These are phyloP conservation scores for Lasioglossum villosulum DNA, from an alignment of 2,888 invertebrate genomes.

Conservation along the genomic window DNA sequence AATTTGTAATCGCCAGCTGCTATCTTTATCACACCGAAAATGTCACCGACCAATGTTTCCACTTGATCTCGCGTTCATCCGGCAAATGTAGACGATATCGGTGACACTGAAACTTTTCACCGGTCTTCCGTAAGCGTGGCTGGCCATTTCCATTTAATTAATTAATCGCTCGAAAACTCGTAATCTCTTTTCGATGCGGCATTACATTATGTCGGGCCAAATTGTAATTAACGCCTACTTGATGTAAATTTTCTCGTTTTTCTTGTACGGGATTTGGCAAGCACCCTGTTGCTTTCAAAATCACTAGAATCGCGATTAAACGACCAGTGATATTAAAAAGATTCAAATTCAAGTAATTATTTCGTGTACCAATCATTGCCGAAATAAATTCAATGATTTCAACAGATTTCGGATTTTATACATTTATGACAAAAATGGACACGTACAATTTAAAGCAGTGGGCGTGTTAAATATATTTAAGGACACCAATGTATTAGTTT, in stretches of 20 bases:
- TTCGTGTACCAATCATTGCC: neutral
- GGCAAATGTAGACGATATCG: neutral
- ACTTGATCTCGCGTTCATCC: neutral
- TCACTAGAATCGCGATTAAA: constrained; percentile 1
- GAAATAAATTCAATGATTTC: neutral
- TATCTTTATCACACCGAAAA: neutral
- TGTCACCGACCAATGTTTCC: neutral
- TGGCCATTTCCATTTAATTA: constrained; percentile 58
- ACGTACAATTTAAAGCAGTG: no score
- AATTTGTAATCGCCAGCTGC: neutral
- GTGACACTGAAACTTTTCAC: constrained; percentile 12
- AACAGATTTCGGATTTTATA: no score
- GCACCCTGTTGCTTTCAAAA: constrained; percentile 18
- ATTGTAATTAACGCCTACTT: constrained; percentile 45
- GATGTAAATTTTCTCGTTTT: constrained; percentile 24
- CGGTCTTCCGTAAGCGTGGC: constrained; percentile 25
- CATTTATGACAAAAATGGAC: no score
- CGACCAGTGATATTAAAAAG: neutral
- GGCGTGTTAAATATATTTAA: no score
- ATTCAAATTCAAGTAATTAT: neutral
- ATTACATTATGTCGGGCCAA: constrained; percentile 53
- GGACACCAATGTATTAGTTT: no score
- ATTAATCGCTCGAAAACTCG: constrained; percentile 62
- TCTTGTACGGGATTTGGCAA: constrained; percentile 13
- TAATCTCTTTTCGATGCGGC: constrained; percentile 51